Evolutionary conservation across 2,797 vertebrate species (phyloP).

Genomic region (Manis javanica): DNA sequence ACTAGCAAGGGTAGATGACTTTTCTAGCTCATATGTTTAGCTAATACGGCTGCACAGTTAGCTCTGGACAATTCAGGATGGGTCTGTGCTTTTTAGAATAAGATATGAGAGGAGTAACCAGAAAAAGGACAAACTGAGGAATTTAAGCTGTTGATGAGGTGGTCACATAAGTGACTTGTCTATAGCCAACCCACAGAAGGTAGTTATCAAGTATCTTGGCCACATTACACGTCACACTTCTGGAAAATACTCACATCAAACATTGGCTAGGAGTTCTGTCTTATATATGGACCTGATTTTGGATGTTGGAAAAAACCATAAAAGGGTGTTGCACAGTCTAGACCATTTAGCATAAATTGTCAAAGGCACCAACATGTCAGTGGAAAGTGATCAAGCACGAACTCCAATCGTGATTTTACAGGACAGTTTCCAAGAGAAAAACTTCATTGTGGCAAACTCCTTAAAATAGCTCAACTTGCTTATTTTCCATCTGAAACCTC

Average conservation of each 20-base stretch:
- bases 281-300: conserved; percentile 35
- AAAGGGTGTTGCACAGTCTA: neutral
- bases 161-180: neutral
- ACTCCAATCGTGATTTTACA: conserved; percentile 46
- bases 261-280: neutral
- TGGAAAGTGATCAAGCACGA: conserved; percentile 58
- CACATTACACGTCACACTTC: neutral
- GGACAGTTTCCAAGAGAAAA: conserved; percentile 57
- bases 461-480: conserved; percentile 65
- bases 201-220: neutral
- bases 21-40: conserved; percentile 3
- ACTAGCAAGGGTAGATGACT: neutral
- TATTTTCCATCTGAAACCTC: conserved; percentile 71
- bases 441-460: conserved; percentile 46
- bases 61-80: neutral
- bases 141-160: conserved; percentile 48
- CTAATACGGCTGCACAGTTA: neutral
- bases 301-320: neutral
- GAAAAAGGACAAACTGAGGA: conserved; percentile 35
- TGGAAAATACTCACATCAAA: conserved; percentile 38
- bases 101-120: conserved; percentile 40
- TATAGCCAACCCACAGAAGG: neutral
- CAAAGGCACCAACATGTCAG: conserved; percentile 35
- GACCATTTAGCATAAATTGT: conserved; percentile 26
- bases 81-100: neutral